Evolutionary conservation across 2,113 vertebrate species (phyloP), one percentile per base, ranked within the genome.

Genomic region (Datnioides undecimradiatus): DNA sequence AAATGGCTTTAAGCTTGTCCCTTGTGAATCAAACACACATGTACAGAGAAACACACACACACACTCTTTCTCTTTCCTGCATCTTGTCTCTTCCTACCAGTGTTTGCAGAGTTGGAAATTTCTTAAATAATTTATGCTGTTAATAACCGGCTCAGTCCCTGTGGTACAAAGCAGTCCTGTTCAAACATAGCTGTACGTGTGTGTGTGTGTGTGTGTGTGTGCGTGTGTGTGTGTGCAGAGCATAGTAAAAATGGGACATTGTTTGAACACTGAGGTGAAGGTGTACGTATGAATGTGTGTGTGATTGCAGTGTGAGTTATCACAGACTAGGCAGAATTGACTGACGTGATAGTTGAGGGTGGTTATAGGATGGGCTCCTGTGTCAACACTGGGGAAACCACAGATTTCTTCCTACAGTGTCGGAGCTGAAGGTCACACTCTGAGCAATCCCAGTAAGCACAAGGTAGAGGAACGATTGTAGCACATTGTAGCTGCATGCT

Each of bases 91-190:
- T 75, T 76, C 57, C 73, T 45, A 48, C 63, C 59, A 73, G 52
- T 94, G 89, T 94, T 95, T 94, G 90, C 89, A 75, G 86, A 91
- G 81, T 87, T 92, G 83, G 85, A 92, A 77, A 92, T 92, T 82
- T 93, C 91, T 92, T 94, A 88, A 95, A 95, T 95, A 94, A 95
- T 95, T 92, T 82, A 95, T 91, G 89, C 77, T 88, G 90, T 92
- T 95, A 93, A 95, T 94, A 95, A 95, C 91, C 87, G 90, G 74
- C 80, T 76, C 49, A 29, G 88, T 86, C 88, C 91, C 91, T 85
- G 68, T 52, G 90, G 85, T 63, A 70, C 90, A 84, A 79, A 88
- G 85, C 82, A 72, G 88, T 62, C 77, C 86, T 91, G 89, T 93
- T 91, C 89, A 95, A 95, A 95, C 92, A 93, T 46, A 58, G 65